Evolutionary conservation across 2,888 invertebrate genomes (phyloP).

Genomic region (Campoplex nolae): DNA sequence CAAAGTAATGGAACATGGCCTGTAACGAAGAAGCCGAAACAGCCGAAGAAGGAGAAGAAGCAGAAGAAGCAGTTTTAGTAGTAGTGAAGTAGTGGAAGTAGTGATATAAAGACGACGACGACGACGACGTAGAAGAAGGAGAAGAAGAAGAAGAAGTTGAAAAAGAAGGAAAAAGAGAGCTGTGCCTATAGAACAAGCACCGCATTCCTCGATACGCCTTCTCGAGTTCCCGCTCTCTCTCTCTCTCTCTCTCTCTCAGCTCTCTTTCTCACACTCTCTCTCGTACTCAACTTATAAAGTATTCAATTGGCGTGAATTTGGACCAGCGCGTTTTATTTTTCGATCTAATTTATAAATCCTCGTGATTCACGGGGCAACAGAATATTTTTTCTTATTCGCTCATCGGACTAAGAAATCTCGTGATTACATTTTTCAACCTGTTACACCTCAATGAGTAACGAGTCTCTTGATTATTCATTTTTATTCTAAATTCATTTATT

Average conservation of each 20-base stretch:
- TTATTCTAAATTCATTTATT: too few species aligned
- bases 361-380: neutral
- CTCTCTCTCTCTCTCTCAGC: slow-evolving; percentile 23
- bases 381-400: neutral
- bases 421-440: neutral
- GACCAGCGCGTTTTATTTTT: neutral
- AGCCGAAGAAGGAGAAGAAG: neutral
- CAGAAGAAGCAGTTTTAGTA: neutral
- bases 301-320: slow-evolving; percentile 15
- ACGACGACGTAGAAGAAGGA: slow-evolving; percentile 3
- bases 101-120: neutral
- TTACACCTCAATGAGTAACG: too few species aligned
- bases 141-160: slow-evolving; percentile 26
- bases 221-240: slow-evolving; percentile 60
- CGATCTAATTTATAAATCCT: neutral
- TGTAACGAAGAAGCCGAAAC: slow-evolving; percentile 31
- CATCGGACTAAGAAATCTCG: neutral
- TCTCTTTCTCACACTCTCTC: slow-evolving; percentile 37
- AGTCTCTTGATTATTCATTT: too few species aligned
- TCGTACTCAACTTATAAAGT: neutral
- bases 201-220: slow-evolving; percentile 64
- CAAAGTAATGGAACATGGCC: slow-evolving; percentile 45
- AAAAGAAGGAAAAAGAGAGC: slow-evolving; percentile 43
- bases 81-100: neutral
- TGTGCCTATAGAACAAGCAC: slow-evolving; percentile 66